Evolutionary conservation across 2,113 vertebrate genomes (phyloP), one percentile per base, ranked within the genome.

Genomic region (Tenrec ecaudatus): DNA sequence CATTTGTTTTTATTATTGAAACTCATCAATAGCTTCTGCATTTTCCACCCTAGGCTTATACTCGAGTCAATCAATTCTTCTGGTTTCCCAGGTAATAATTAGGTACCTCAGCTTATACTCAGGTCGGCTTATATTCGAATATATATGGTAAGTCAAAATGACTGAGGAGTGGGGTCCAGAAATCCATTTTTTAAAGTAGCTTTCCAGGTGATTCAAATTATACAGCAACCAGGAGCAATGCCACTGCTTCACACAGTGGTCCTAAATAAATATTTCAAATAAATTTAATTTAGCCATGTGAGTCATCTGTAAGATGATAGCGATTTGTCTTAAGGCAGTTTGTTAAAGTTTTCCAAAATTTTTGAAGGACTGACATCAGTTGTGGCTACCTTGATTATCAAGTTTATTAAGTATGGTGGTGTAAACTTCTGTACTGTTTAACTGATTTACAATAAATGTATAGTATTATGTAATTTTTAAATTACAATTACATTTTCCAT

Each of bases 111-210:
- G n/a, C n/a, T n/a, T n/a, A n/a, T n/a, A n/a, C n/a, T n/a, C n/a
- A n/a, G n/a, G n/a, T n/a, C n/a, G n/a, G n/a, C n/a, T n/a, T n/a
- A n/a, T n/a, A n/a, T n/a, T n/a, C n/a, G n/a, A n/a, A n/a, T n/a
- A n/a, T n/a, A n/a, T n/a, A n/a, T n/a, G n/a, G n/a, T 82, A 88
- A 68, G 87, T 83, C 43, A 93, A 57, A 80, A 90, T 76, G 47
- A 83, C 73, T 89, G 25, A 75, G 62, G 86, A 83, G 43, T 31
- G 2, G n/a, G 4, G 53, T 36, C 64, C 4, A 60, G 27, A 88
- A 90, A 75, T 86, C 57, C 90, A 0, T 19, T 68, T 25, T 79
- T 91, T 20, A 33, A 89, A 94, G 64, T 5, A 88, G 40, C 11
- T 84, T 91, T 68, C 69, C 60, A 36, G 5, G 14, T 86, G 14